phyloP scores from a whole-genome alignment of 2,888 invertebrate genomes.

The Notocelia uddmanniana region DNA sequence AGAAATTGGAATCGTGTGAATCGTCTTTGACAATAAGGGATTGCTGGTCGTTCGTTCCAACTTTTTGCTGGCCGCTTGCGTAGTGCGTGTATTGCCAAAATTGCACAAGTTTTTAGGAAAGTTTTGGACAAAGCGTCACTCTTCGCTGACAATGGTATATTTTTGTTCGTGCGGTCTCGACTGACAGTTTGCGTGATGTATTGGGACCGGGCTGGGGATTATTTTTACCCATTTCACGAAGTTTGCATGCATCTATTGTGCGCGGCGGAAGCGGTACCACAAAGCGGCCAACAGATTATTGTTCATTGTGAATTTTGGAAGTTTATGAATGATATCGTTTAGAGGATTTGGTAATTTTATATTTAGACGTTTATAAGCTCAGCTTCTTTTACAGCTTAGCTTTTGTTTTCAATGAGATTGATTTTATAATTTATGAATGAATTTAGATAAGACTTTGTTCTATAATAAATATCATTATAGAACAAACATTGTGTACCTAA shows the following conservation, averaged over 20 bases:
- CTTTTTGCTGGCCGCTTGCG: constrained; percentile 58
- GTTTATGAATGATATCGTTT: constrained; percentile 64
- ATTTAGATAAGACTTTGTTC: background rate
- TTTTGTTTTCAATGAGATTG: constrained; percentile 46
- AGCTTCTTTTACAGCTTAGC: too few species aligned
- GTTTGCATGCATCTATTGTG: constrained; percentile 84
- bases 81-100: constrained; percentile 75
- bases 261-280: constrained; percentile 79
- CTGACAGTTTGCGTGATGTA: constrained; percentile 85
- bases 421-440: background rate
- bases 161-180: constrained; percentile 83
- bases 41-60: constrained; percentile 49
- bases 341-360: constrained; percentile 70
- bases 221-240: constrained; percentile 85
- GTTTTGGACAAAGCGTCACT: constrained; percentile 77
- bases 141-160: constrained; percentile 79
- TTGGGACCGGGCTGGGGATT: constrained; percentile 80
- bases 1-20: constrained; percentile 61
- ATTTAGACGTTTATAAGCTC: constrained; percentile 58
- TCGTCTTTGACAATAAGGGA: constrained; percentile 56
- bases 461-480: background rate
- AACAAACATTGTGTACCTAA: too few species aligned
- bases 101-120: constrained; percentile 83
- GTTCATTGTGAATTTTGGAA: constrained; percentile 67
- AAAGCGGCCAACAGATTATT: constrained; percentile 79